These are phyloP conservation scores for Anguilla rostrata DNA, from an alignment of 2,113 vertebrate genomes.

Conservation along the genomic window DNA sequence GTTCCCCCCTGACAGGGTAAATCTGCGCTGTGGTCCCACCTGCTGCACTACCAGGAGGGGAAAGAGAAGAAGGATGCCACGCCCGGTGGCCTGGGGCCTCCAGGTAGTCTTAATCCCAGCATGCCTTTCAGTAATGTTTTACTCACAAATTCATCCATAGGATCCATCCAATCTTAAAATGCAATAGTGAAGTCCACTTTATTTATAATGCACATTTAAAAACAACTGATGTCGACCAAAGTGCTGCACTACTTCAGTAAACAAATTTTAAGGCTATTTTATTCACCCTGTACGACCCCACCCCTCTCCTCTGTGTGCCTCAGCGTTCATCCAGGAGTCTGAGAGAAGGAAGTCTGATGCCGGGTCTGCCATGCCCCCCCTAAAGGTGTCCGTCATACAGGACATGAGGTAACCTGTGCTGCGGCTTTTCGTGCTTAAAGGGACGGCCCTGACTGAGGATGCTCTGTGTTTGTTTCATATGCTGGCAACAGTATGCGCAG, in stretches of 20 bases:
- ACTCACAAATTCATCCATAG: background rate
- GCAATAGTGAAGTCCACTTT: too few species aligned
- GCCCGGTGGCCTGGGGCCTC: slow-evolving; percentile 81
- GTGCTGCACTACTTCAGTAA: too few species aligned
- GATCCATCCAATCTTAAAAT: too few species aligned
- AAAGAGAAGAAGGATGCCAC: slow-evolving; percentile 86
- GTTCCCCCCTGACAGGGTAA: slow-evolving; percentile 78
- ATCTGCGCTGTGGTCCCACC: slow-evolving; percentile 96
- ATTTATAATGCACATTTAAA: too few species aligned
- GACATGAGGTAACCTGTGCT: slow-evolving; percentile 86
- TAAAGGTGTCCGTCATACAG: slow-evolving; percentile 91
- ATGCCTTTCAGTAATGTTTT: background rate
- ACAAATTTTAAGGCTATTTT: background rate
- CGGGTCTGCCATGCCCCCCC: slow-evolving; percentile 84
- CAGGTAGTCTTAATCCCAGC: slow-evolving; percentile 68
- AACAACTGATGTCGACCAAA: too few species aligned
- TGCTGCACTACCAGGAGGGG: slow-evolving; percentile 93
- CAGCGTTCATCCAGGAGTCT: slow-evolving; percentile 88
- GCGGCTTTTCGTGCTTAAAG: too few species aligned
- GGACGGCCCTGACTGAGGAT: too few species aligned
- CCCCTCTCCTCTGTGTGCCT: slow-evolving; percentile 7
- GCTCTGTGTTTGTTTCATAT: too few species aligned
- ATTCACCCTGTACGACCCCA: background rate
- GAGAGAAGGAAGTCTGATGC: slow-evolving; percentile 93
- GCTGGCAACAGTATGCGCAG: too few species aligned